A percentile compares a stretch with the other conserved stretches of the same genome.
Conservation (phyloP, 2,888 invertebrate species). For the Lasioglossum villosulum region DNA sequence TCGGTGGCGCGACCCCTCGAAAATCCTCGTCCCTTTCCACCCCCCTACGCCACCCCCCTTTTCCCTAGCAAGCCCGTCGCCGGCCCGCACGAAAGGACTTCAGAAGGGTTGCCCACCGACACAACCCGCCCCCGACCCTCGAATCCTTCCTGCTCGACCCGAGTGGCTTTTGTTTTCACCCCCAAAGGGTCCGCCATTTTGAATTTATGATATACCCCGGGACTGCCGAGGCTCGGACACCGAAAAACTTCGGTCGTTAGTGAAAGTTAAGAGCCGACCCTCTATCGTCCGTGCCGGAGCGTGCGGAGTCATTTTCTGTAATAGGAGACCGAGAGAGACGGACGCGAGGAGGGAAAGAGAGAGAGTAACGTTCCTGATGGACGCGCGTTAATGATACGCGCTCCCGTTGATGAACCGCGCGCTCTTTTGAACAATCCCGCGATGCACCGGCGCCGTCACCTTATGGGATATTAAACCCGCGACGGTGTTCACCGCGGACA, state of each 20-base stretch:
- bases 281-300: conserved; percentile 51
- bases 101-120: conserved; percentile 81
- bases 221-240: conserved; percentile 80
- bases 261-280: conserved; percentile 74
- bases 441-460: not conserved
- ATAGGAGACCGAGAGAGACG: conserved; percentile 49
- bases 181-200: conserved; percentile 83
- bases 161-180: conserved; percentile 84
- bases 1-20: conserved; percentile 79
- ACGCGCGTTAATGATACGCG: conserved; percentile 49
- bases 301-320: conserved; percentile 72
- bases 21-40: conserved; percentile 71
- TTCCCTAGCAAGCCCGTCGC: not conserved
- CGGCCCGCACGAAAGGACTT: conserved; percentile 69
- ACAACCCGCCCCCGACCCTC: conserved; percentile 74
- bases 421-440: conserved; percentile 24
- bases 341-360: not conserved
- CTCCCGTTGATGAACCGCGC: conserved; percentile 18
- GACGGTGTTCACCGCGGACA: not conserved
- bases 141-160: conserved; percentile 72
- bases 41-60: not conserved
- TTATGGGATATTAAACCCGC: not conserved
- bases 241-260: conserved; percentile 84
- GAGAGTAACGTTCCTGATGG: conserved; percentile 47
- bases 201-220: conserved; percentile 83